phyloP scores from a whole-genome alignment of 2,888 invertebrate genomes.

The Sinhomidia bicolor region DNA sequence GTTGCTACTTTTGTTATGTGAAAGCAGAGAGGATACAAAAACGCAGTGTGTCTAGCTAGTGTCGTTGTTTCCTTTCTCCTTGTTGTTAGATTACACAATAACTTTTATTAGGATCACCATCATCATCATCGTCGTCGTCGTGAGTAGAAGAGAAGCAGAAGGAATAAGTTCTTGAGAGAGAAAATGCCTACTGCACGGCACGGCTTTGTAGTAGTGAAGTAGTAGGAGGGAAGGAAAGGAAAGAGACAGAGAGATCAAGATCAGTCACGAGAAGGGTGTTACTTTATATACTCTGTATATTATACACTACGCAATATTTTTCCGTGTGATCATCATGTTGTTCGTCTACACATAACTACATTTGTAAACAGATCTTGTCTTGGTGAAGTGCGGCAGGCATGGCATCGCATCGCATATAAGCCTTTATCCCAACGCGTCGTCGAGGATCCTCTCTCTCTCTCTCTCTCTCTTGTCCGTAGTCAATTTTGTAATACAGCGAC shows the following conservation, averaged over 20 bases:
- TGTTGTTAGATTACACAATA: neutral
- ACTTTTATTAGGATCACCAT: constrained; percentile 25
- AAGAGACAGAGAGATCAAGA: neutral
- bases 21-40: neutral
- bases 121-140: too few relatives aligned
- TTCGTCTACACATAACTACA: constrained; percentile 1
- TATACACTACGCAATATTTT: constrained; percentile 6
- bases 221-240: too few relatives aligned
- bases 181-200: too few relatives aligned
- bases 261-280: neutral
- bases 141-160: neutral
- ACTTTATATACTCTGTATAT: neutral
- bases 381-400: neutral
- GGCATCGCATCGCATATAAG: neutral
- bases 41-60: too few relatives aligned
- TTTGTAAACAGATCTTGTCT: constrained; percentile 38
- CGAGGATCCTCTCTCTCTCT: too few relatives aligned
- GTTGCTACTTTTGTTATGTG: neutral
- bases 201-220: neutral
- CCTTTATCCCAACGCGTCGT: neutral
- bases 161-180: neutral
- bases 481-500: neutral
- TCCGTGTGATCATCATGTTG: constrained; percentile 7
- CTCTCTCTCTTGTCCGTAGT: neutral
- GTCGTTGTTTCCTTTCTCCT: neutral